Evolutionary conservation across 1,140 invertebrate species (phyloP), one percentile per base, ranked within the genome.

Genomic region (Plutomurus gul): DNA sequence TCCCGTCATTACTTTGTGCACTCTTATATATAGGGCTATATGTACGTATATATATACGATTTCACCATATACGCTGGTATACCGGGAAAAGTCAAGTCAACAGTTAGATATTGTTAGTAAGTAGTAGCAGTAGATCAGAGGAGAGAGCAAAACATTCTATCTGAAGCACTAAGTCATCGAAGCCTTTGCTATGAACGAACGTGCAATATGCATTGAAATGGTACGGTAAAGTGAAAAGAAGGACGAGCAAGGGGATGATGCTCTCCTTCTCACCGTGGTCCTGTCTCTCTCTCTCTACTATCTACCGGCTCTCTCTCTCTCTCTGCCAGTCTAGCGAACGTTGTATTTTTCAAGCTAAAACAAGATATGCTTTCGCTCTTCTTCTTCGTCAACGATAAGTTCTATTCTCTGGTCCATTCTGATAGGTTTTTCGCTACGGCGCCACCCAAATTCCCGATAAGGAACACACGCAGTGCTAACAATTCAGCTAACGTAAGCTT

Each of bases 401-500:
- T 65, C 56, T 65, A 65, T 65, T 36, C 56, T 65, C 30, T 65
- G 56, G 27, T 65, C 27, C 56, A 76, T 37, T 37, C 30, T 43
- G 46, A 37, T 76, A 60, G 47, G 60, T 71, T 49, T 65, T 47
- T 78, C 40, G 33, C 51, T 27, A 56, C 76, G 76, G 76, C 76
- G 76, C 76, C 76, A 78, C 76, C 11, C 51, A 71, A 43, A 40
- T 39, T 37, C 36, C 36, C 16, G 60, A 78, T 72, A 72, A 78
- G 76, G 43, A 39, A 33, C 30, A 46, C 43, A 43, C 76, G 39
- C 36, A 51, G 71, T 74, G 71, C 77, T 73, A 79, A 79, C 78
- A 79, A 75, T 79, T 79, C 78, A 79, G 78, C 78, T 70, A 79
- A 79, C 78, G 78, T 79, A 79, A 79, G 78, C 78, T 79, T 75